Conservation (phyloP, 2,888 invertebrate species). For the Drosophila subquinaria region DNA sequence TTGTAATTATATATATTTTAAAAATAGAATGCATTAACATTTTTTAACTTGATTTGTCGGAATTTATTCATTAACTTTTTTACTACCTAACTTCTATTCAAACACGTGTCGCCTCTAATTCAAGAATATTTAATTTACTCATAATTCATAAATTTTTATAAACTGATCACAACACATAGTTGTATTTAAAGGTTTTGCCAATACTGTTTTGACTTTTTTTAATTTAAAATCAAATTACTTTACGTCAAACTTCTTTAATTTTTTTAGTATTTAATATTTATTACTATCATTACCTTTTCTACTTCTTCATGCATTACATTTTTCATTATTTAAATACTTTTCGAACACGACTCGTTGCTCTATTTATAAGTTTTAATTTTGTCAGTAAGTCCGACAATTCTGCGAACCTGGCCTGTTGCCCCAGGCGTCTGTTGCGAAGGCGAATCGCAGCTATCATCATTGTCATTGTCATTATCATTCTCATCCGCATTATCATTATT, state of each 20-base stretch:
- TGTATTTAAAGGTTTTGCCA: background rate
- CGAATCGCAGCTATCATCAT: slow-evolving; percentile 11
- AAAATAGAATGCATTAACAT: background rate
- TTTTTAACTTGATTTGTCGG: background rate
- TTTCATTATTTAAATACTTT: background rate
- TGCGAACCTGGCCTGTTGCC: slow-evolving; percentile 11
- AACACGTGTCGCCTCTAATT: background rate
- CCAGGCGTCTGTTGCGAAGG: slow-evolving; percentile 8
- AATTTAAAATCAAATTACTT: too few species aligned
- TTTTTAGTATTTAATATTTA: background rate
- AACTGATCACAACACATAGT: background rate
- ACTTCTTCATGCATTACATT: background rate
- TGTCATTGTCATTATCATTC: slow-evolving; percentile 7
- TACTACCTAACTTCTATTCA: background rate
- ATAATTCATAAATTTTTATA: background rate
- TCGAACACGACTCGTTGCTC: background rate
- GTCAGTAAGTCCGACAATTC: background rate
- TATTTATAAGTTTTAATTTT: background rate
- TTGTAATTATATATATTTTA: background rate
- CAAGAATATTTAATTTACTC: background rate
- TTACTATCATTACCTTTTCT: too few species aligned
- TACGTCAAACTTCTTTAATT: too few species aligned
- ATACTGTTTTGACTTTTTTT: too few species aligned
- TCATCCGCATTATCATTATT: slow-evolving; percentile 10
- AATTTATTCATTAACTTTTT: background rate